phyloP scores from a whole-genome alignment of 2,797 vertebrate species.

The Alfaro cultratus region DNA sequence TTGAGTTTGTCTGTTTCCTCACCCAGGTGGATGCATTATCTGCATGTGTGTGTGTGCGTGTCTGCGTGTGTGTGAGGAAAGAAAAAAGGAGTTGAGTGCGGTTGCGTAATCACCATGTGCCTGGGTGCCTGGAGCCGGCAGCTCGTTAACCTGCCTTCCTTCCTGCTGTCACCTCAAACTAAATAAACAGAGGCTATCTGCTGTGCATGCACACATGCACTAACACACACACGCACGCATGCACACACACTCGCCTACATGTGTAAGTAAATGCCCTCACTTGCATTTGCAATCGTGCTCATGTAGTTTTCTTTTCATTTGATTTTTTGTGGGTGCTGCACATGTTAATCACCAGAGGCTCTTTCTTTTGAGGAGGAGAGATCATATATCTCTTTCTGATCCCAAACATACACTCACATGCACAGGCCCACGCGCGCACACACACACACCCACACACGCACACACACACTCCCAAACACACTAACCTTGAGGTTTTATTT shows the following conservation, averaged over 20 bases:
- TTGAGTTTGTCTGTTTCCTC: conserved; percentile 43
- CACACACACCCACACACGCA: conserved; percentile 14
- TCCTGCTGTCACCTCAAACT: conserved; percentile 84
- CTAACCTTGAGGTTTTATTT: conserved; percentile 70
- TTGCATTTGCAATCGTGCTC: conserved; percentile 21
- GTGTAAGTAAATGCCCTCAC: conserved; percentile 19
- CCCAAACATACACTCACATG: conserved; percentile 25
- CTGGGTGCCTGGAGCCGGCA: conserved; percentile 73
- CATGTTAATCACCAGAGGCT: conserved; percentile 48
- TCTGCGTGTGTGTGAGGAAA: conserved; percentile 19
- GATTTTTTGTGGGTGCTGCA: conserved; percentile 23
- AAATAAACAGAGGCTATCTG: conserved; percentile 80
- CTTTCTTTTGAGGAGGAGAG: conserved; percentile 42
- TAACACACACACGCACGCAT: conserved; percentile 18
- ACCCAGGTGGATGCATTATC: conserved; percentile 62
- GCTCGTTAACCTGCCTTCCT: conserved; percentile 82
- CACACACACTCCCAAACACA: conserved; percentile 20
- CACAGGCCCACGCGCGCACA: conserved; percentile 16
- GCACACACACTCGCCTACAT: conserved; percentile 13
- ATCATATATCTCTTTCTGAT: conserved; percentile 63
- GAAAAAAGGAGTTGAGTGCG: conserved; percentile 64
- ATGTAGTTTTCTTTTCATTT: conserved; percentile 34
- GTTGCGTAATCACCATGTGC: conserved; percentile 79
- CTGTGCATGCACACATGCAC: conserved; percentile 45
- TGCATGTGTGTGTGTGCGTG: conserved; percentile 20